Evolutionary conservation across 2,797 vertebrate species (phyloP).

Genomic region (Urocyon cinereoargenteus): DNA sequence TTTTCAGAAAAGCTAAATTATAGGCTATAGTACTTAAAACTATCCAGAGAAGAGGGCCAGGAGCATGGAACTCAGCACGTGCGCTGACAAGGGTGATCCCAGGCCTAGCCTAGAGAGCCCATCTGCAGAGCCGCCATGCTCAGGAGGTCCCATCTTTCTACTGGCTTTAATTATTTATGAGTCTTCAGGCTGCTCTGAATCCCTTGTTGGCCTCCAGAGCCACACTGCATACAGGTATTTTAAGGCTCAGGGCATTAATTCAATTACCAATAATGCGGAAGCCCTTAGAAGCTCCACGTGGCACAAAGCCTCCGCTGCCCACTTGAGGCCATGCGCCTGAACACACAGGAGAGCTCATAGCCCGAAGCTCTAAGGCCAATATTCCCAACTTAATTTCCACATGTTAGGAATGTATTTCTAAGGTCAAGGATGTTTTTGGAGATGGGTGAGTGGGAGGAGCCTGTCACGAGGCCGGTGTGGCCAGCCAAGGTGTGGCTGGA

Average conservation of each 20-base stretch:
- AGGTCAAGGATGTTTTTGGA: no score
- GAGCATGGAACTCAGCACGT: not conserved
- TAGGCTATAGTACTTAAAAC: not conserved
- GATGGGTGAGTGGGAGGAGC: not conserved
- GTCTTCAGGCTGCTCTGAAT: rapidly evolving
- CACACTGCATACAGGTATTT: rapidly evolving
- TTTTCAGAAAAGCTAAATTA: conserved; percentile 76
- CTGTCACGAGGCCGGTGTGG: rapidly evolving
- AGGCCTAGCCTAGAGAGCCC: rapidly evolving
- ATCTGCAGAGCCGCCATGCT: rapidly evolving
- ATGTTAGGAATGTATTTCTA: not conserved
- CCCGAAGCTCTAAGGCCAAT: rapidly evolving
- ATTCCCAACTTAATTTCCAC: not conserved
- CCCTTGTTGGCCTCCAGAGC: not conserved
- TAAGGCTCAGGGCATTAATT: not conserved
- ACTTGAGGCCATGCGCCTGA: rapidly evolving
- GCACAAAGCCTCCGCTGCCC: no score
- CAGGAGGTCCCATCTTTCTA: rapidly evolving
- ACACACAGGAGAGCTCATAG: rapidly evolving
- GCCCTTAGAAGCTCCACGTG: rapidly evolving
- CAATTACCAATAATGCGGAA: rapidly evolving
- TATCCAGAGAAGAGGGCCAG: not conserved
- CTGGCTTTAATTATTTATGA: no score
- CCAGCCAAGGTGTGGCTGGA: not conserved
- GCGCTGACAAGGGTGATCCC: rapidly evolving